Conservation (phyloP, 2,113 vertebrate species). For the Diadophis punctatus region DNA sequence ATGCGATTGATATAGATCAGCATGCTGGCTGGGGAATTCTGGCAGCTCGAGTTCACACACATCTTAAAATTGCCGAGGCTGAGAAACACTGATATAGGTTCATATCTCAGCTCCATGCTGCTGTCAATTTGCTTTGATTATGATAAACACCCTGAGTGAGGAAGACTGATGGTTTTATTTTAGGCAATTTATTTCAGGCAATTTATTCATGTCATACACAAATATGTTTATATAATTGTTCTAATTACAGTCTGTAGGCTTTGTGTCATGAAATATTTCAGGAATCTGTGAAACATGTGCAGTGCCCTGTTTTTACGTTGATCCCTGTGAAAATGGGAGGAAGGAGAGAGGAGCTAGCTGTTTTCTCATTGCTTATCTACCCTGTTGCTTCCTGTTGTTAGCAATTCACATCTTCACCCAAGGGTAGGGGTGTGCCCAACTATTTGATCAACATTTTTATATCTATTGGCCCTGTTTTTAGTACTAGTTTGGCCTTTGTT, state of each 20-base stretch:
- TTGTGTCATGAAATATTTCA: background rate
- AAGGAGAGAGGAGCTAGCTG: background rate
- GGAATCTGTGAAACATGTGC: background rate
- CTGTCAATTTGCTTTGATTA: background rate
- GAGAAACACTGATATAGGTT: background rate
- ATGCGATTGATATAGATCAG: background rate
- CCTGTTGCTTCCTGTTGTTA: background rate
- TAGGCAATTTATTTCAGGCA: background rate
- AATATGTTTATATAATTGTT: background rate
- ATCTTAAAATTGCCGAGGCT: background rate
- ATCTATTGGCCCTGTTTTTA: background rate
- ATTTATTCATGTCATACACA: background rate
- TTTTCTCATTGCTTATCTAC: background rate
- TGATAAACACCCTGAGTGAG: background rate
- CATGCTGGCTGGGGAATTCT: background rate
- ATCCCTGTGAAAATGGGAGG: background rate
- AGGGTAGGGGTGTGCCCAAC: background rate
- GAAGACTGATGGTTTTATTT: background rate
- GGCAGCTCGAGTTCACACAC: background rate
- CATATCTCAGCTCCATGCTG: background rate
- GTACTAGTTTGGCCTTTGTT: background rate
- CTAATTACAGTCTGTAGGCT: background rate
- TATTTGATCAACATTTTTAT: background rate
- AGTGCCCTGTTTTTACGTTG: background rate
- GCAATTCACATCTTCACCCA: too few relatives aligned